Percentiles rank a stretch among this genome's conserved stretches.
These are phyloP conservation scores for Copidosoma aretas DNA, from an alignment of 2,888 invertebrate genomes.

Conservation along the genomic window DNA sequence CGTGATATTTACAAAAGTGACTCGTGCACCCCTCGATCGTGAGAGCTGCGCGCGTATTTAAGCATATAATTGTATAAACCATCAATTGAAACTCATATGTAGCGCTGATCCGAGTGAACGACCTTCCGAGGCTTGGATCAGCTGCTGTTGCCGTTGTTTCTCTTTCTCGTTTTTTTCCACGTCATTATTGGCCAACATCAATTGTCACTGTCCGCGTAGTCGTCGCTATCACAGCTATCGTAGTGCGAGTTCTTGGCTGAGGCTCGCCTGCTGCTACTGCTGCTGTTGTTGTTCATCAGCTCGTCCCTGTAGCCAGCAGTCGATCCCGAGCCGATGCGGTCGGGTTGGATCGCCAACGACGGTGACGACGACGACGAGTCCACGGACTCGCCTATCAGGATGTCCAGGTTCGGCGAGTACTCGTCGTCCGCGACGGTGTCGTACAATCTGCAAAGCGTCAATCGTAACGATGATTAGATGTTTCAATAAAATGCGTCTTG, in stretches of 20 bases:
- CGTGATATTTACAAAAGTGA: too few relatives aligned
- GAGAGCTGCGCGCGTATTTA: too few relatives aligned
- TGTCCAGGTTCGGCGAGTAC: constrained; percentile 73
- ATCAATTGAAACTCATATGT: too few relatives aligned
- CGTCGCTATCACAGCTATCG: constrained; percentile 60
- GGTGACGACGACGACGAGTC: constrained; percentile 36
- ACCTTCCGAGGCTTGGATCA: neutral
- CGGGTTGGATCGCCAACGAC: constrained; percentile 13
- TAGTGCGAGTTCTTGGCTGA: constrained; percentile 50
- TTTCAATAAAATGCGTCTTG: neutral
- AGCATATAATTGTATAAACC: too few relatives aligned
- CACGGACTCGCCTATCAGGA: constrained; percentile 59
- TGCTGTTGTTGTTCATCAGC: neutral
- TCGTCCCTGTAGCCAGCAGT: neutral
- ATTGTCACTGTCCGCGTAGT: constrained; percentile 60
- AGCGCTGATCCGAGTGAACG: too few relatives aligned
- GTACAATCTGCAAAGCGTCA: constrained; percentile 47
- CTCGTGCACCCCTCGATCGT: too few relatives aligned
- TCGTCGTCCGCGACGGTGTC: constrained; percentile 66
- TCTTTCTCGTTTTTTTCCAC: neutral
- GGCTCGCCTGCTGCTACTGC: constrained; percentile 30
- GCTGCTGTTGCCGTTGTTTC: neutral
- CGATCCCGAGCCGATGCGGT: neutral
- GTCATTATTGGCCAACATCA: constrained; percentile 35
- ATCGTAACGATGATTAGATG: constrained; percentile 12